Evolutionary conservation across 2,797 vertebrate genomes (phyloP).

Genomic region (Micrastur ruficollis): DNA sequence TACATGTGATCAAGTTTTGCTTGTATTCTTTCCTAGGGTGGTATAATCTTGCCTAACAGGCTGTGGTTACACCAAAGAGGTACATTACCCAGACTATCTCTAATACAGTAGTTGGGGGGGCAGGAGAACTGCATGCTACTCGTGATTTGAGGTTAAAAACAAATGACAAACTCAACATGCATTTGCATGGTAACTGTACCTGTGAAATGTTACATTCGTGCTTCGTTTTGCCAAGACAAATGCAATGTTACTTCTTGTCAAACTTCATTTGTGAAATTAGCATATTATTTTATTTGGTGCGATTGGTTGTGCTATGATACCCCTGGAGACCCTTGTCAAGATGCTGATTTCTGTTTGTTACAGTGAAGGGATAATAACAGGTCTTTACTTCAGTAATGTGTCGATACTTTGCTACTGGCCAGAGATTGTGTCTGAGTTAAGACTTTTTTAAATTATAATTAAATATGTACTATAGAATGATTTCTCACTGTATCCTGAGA

Average conservation of each 20-base stretch:
- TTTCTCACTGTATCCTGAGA: slow-evolving; percentile 65
- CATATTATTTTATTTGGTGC: slow-evolving; percentile 51
- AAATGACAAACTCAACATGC: slow-evolving; percentile 67
- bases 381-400: slow-evolving; percentile 67
- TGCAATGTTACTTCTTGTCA: slow-evolving; percentile 57
- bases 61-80: slow-evolving; percentile 66
- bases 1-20: slow-evolving; percentile 56
- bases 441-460: slow-evolving; percentile 70
- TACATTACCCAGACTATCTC: slow-evolving; percentile 71
- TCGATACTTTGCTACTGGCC: slow-evolving; percentile 72
- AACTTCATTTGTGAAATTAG: slow-evolving; percentile 63
- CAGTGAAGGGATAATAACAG: slow-evolving; percentile 58
- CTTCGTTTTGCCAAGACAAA: slow-evolving; percentile 69
- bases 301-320: slow-evolving; percentile 1
- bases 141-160: slow-evolving; percentile 60
- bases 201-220: slow-evolving; percentile 60
- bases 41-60: slow-evolving; percentile 71
- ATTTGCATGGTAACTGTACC: slow-evolving; percentile 75
- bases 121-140: slow-evolving; percentile 77
- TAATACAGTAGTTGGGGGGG: slow-evolving; percentile 41
- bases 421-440: slow-evolving; percentile 71
- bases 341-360: slow-evolving; percentile 53
- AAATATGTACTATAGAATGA: slow-evolving; percentile 70
- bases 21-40: slow-evolving; percentile 62
- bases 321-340: slow-evolving; percentile 42